Evolutionary conservation across 2,888 invertebrate species (phyloP).

Genomic region (Lasioglossum marginatum): DNA sequence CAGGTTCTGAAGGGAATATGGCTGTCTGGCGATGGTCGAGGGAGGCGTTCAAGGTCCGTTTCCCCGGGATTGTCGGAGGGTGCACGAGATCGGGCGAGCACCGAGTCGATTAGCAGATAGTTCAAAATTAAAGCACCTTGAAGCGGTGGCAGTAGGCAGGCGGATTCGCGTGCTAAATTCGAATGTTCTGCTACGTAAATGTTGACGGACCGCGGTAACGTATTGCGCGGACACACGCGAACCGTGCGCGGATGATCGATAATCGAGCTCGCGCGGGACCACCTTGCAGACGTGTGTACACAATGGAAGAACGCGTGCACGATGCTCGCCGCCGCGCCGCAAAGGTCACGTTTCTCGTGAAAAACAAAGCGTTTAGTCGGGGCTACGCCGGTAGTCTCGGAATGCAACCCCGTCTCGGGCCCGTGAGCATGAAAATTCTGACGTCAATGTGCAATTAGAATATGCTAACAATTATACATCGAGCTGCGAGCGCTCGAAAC

Average conservation of each 20-base stretch:
- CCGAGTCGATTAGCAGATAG: constrained; percentile 34
- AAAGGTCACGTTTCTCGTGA: constrained; percentile 53
- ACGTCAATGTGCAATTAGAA: constrained; percentile 7
- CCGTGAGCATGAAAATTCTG: not conserved
- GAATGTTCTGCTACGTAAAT: constrained; percentile 56
- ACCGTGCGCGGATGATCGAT: constrained; percentile 51
- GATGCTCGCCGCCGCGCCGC: constrained; percentile 32
- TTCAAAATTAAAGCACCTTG: constrained; percentile 35
- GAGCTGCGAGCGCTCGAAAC: not conserved
- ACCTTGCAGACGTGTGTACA: constrained; percentile 44
- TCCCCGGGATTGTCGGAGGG: not conserved
- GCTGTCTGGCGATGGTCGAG: not conserved
- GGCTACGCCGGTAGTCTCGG: constrained; percentile 11
- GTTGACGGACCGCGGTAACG: constrained; percentile 57
- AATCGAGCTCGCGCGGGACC: constrained; percentile 55
- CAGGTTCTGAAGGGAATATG: not conserved
- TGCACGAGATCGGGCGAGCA: not conserved
- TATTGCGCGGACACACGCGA: constrained; percentile 51
- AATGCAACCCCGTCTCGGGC: not conserved
- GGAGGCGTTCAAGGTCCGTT: not conserved
- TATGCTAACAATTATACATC: not conserved
- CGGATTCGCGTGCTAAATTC: constrained; percentile 56
- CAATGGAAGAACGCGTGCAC: constrained; percentile 42
- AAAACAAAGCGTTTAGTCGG: constrained; percentile 28
- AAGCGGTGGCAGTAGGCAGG: constrained; percentile 28